Conservation (phyloP, 1,140 invertebrate genomes). For the Drosophila grimshawi region DNA sequence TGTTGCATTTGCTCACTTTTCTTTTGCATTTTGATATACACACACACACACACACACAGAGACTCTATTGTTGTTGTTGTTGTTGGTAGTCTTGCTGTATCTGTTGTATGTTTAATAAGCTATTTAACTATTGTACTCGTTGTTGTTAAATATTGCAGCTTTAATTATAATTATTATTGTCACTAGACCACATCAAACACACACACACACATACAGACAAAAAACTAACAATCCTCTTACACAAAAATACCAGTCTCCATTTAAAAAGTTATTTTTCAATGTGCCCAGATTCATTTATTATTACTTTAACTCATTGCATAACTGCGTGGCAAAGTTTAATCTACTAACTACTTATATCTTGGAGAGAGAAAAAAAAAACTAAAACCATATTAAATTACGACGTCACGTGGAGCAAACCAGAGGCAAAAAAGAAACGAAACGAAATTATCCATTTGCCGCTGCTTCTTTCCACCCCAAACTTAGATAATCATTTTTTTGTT, state of each 20-base stretch:
- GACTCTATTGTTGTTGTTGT: conserved; percentile 45
- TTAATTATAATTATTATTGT: conserved; percentile 64
- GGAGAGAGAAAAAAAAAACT: conserved; percentile 4
- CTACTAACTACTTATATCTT: conserved; percentile 27
- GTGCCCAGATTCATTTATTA: conserved; percentile 25
- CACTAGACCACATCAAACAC: conserved; percentile 62
- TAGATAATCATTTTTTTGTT: background rate
- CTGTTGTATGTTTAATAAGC: conserved; percentile 66
- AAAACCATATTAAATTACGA: conserved; percentile 21
- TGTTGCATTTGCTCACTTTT: conserved; percentile 58
- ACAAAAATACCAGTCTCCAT: conserved; percentile 45
- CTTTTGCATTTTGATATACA: conserved; percentile 32
- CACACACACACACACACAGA: conserved; percentile 14
- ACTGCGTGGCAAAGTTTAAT: conserved; percentile 2
- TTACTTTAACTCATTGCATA: conserved; percentile 8
- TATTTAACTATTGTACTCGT: conserved; percentile 65
- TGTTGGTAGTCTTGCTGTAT: conserved; percentile 69
- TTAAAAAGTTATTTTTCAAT: conserved; percentile 52
- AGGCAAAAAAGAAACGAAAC: conserved; percentile 25
- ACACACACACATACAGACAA: conserved; percentile 26
- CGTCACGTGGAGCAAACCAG: conserved; percentile 61
- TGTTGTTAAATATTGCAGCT: conserved; percentile 69
- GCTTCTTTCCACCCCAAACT: background rate
- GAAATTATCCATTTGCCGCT: conserved; percentile 22
- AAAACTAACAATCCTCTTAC: conserved; percentile 26